Percentiles rank a stretch among this genome's conserved stretches.
These are phyloP conservation scores for Serilophus lunatus DNA, from an alignment of 2,113 vertebrate genomes.

Conservation along the genomic window DNA sequence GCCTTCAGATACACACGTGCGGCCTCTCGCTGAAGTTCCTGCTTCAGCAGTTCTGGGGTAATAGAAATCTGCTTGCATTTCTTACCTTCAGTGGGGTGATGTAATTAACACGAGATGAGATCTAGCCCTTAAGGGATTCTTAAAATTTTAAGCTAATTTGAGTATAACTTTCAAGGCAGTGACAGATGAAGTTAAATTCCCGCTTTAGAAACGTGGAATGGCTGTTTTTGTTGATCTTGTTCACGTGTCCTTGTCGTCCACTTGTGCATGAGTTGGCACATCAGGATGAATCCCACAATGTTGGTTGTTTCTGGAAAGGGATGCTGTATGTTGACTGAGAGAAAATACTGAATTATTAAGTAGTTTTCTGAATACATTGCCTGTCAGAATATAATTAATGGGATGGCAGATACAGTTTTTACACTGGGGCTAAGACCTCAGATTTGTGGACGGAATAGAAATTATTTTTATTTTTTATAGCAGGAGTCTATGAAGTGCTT, in stretches of 20 bases:
- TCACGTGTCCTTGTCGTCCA: background rate
- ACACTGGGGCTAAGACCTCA: background rate
- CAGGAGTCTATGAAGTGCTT: background rate
- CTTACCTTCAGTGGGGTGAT: background rate
- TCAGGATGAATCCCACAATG: background rate
- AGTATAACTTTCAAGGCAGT: background rate
- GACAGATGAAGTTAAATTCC: background rate
- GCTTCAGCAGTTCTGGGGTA: background rate
- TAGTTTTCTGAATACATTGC: slow-evolving; percentile 16
- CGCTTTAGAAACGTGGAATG: background rate
- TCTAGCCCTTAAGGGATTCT: background rate
- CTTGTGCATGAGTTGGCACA: background rate
- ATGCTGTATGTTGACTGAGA: background rate
- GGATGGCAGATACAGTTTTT: background rate
- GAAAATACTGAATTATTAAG: slow-evolving; percentile 38
- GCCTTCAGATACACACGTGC: background rate
- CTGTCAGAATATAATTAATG: background rate
- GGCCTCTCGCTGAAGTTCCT: background rate
- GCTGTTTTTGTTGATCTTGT: background rate
- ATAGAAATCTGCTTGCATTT: background rate
- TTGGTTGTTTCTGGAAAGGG: background rate
- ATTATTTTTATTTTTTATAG: background rate
- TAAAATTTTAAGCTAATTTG: background rate
- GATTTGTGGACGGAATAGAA: background rate
- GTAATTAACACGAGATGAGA: background rate